phyloP scores from a whole-genome alignment of 2,888 invertebrate species.

The Teleiodes luculella region DNA sequence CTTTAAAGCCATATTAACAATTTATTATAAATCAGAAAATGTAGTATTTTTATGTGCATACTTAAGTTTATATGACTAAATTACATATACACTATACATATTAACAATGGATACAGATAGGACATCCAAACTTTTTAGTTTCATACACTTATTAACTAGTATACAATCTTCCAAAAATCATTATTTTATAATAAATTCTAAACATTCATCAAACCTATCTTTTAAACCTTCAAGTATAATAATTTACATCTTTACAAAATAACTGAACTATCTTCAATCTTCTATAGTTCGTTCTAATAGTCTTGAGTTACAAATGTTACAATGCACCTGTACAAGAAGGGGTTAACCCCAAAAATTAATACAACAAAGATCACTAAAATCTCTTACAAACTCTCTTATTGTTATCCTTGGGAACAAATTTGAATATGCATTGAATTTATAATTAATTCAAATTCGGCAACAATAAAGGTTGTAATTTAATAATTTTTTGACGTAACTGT shows the following conservation, averaged over 20 bases:
- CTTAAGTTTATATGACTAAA: no score
- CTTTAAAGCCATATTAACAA: no score
- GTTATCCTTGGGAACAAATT: slow-evolving; percentile 39
- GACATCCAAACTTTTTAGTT: no score
- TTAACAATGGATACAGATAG: no score
- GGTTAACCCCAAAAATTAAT: slow-evolving; percentile 26
- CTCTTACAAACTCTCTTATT: slow-evolving; percentile 17
- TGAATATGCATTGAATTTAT: slow-evolving; percentile 39
- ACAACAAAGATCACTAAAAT: slow-evolving; percentile 13
- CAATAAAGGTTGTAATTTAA: slow-evolving; percentile 40
- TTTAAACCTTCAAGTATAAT: no score
- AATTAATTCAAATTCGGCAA: slow-evolving; percentile 44
- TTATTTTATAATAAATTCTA: no score
- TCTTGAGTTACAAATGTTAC: not conserved
- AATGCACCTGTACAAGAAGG: slow-evolving; percentile 3
- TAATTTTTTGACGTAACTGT: slow-evolving; percentile 36
- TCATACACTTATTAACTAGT: no score
- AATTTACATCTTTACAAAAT: not conserved
- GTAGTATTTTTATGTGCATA: no score
- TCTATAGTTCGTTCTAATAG: not conserved
- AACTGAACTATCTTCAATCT: not conserved
- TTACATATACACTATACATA: no score
- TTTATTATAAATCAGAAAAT: no score
- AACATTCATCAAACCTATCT: no score
- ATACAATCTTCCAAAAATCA: no score